These are phyloP conservation scores for Salticus scenicus DNA, from an alignment of 2,888 invertebrate species.

Conservation along the genomic window DNA sequence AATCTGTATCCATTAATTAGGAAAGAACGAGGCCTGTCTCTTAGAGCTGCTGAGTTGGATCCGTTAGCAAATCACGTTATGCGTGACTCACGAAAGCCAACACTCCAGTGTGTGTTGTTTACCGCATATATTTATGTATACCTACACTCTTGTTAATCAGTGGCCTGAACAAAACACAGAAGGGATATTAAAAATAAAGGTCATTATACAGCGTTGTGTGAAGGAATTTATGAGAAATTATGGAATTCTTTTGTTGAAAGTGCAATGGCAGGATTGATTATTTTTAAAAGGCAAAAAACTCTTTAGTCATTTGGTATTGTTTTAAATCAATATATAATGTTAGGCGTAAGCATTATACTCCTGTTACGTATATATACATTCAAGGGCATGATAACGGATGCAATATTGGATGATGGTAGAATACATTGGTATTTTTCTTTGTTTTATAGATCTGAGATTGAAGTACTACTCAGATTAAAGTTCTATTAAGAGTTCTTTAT, in stretches of 20 bases:
- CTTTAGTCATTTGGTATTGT: too few species aligned
- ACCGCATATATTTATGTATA: not conserved
- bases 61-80: not conserved
- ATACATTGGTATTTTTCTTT: too few species aligned
- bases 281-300: too few species aligned
- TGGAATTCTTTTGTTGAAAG: not conserved
- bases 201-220: not conserved
- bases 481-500: too few species aligned
- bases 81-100: not conserved
- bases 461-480: too few species aligned
- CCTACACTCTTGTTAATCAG: not conserved
- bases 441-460: too few species aligned
- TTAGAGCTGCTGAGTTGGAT: not conserved
- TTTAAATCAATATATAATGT: too few species aligned
- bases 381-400: too few species aligned
- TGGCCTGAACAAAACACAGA: not conserved
- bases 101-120: not conserved
- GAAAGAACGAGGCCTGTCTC: not conserved
- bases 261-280: not conserved
- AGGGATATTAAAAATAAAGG: not conserved
- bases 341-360: too few species aligned
- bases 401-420: too few species aligned
- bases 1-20: slow-evolving; percentile 8
- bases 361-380: too few species aligned
- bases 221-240: not conserved